These are phyloP conservation scores for Emmelina monodactyla DNA, from an alignment of 2,888 invertebrate species.

Conservation along the genomic window DNA sequence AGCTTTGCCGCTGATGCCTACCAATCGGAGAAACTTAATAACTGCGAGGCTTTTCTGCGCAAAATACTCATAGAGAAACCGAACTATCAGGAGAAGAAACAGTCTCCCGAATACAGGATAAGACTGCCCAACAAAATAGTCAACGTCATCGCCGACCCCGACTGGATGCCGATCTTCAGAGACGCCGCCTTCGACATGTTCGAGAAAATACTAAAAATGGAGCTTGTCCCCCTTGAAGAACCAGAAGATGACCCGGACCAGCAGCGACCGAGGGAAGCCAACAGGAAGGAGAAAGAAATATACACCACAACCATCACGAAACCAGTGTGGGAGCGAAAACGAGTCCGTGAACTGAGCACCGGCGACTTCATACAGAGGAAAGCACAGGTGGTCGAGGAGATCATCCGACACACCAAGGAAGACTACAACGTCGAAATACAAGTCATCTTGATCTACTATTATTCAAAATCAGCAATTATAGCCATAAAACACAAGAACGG, in stretches of 20 bases:
- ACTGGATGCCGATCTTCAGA: constrained; percentile 31
- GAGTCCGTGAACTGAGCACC: constrained; percentile 15
- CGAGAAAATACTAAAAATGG: constrained; percentile 27
- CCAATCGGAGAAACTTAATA: constrained; percentile 22
- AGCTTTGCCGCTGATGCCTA: constrained; percentile 32
- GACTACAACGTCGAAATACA: constrained; percentile 24
- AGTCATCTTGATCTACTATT: constrained; percentile 23
- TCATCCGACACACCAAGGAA: constrained; percentile 21
- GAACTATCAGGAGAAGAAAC: constrained; percentile 19
- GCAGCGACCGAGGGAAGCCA: too few relatives aligned
- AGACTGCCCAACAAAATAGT: constrained; percentile 26
- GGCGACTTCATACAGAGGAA: constrained; percentile 27
- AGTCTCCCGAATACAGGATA: constrained; percentile 25
- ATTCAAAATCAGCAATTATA: constrained; percentile 21
- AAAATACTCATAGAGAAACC: constrained; percentile 32
- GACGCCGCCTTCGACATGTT: constrained; percentile 26
- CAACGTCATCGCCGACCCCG: constrained; percentile 19
- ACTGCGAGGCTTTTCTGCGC: constrained; percentile 25
- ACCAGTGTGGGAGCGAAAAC: constrained; percentile 36
- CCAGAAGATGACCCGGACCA: neutral
- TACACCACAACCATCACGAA: constrained; percentile 24
- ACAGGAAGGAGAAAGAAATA: constrained; percentile 22
- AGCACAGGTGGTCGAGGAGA: constrained; percentile 28
- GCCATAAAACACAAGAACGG: constrained; percentile 21
- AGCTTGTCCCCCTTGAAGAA: constrained; percentile 23